Conservation (phyloP, 1,140 invertebrate genomes). For the Leptopilina clavipes region DNA sequence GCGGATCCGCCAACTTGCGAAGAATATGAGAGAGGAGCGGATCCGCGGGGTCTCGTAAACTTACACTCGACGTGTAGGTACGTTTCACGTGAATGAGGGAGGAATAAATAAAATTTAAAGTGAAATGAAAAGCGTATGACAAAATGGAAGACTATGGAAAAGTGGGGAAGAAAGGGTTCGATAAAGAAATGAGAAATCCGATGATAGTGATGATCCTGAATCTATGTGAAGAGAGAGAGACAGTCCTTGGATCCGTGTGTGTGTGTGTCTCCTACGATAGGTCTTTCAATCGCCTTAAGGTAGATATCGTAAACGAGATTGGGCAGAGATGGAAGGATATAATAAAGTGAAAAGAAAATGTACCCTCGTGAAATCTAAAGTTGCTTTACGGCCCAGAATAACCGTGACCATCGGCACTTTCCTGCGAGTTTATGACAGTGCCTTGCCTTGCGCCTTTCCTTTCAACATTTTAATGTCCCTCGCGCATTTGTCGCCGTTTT, state of each 20-base stretch:
- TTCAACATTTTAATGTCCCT: too few relatives aligned
- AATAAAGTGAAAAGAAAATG: constrained; percentile 20
- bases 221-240: background rate
- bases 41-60: constrained; percentile 56
- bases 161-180: too few relatives aligned
- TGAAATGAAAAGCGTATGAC: background rate
- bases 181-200: constrained; percentile 7
- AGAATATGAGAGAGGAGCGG: constrained; percentile 51
- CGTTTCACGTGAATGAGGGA: constrained; percentile 18
- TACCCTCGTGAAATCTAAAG: constrained; percentile 15
- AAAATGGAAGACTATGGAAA: background rate
- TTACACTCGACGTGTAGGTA: constrained; percentile 38
- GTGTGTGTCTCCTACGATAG: background rate
- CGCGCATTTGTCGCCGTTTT: too few relatives aligned
- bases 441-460: too few relatives aligned
- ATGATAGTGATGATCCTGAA: background rate
- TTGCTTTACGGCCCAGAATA: constrained; percentile 1
- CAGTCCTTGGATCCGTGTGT: background rate
- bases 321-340: constrained; percentile 4
- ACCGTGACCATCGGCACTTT: constrained; percentile 10
- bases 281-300: constrained; percentile 11
- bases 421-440: background rate
- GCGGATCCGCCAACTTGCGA: constrained; percentile 42
- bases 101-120: constrained; percentile 42
- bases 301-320: constrained; percentile 16